phyloP scores from a whole-genome alignment of 2,888 invertebrate species.

The Siphonodentalium dalli region DNA sequence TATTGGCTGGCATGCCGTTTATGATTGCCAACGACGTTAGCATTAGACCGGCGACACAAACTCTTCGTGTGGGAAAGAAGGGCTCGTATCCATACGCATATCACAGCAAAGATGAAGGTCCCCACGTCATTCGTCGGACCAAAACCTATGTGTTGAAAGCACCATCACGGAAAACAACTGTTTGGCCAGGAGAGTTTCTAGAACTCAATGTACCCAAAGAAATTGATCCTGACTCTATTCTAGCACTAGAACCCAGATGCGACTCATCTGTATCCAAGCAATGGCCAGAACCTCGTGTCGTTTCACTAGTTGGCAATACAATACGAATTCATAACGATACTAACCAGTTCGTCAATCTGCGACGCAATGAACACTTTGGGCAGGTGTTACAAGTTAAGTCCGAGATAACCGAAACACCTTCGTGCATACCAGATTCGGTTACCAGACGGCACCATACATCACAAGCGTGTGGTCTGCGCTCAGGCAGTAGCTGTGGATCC shows the following conservation, averaged over 20 bases:
- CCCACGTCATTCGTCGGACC: no score
- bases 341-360: background rate
- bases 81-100: no score
- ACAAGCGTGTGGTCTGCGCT: background rate
- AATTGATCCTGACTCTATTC: background rate
- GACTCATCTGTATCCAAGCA: background rate
- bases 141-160: slow-evolving; percentile 6
- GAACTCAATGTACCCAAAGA: slow-evolving; percentile 1
- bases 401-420: no score
- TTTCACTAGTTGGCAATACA: no score
- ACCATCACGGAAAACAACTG: background rate
- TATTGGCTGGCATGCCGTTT: no score
- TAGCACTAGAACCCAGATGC: slow-evolving; percentile 1
- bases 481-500: slow-evolving; percentile 12
- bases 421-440: no score
- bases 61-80: no score
- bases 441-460: no score
- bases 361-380: slow-evolving; percentile 13
- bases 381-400: no score
- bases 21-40: no score
- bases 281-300: background rate
- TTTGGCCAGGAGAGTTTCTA: slow-evolving; percentile 11
- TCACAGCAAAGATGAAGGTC: no score
- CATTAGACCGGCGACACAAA: no score
- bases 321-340: slow-evolving; percentile 12